These are phyloP conservation scores for Hybognathus amarus DNA, from an alignment of 2,797 vertebrate genomes.

Conservation along the genomic window DNA sequence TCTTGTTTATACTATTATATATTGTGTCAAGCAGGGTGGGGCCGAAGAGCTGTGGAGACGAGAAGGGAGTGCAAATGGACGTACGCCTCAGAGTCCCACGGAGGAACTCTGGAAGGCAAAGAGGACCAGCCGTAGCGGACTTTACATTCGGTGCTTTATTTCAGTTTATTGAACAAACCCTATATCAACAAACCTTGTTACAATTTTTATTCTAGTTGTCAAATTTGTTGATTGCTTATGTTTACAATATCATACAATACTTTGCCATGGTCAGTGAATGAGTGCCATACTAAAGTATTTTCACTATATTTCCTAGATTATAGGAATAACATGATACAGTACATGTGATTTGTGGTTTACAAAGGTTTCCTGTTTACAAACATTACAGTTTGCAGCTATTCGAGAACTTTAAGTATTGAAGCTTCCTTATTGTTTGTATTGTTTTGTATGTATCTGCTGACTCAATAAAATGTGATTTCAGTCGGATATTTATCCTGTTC, in stretches of 20 bases:
- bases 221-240: not conserved
- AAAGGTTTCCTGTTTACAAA: too few species aligned
- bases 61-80: not conserved
- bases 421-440: too few species aligned
- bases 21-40: not conserved
- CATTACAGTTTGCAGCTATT: too few species aligned
- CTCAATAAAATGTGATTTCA: too few species aligned
- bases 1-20: not conserved
- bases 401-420: too few species aligned
- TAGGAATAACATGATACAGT: not conserved
- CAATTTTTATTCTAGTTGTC: not conserved
- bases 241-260: not conserved
- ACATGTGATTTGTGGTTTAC: not conserved
- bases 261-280: not conserved
- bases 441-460: too few species aligned
- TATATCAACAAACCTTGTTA: not conserved
- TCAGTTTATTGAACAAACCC: not conserved
- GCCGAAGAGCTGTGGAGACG: not conserved
- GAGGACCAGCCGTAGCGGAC: too few species aligned
- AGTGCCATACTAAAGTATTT: not conserved
- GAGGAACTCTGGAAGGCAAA: not conserved
- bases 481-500: too few species aligned
- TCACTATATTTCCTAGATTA: not conserved
- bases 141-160: not conserved
- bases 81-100: not conserved